Evolutionary conservation across 2,888 invertebrate species (phyloP).

Genomic region (Drosophila suboccidentalis): DNA sequence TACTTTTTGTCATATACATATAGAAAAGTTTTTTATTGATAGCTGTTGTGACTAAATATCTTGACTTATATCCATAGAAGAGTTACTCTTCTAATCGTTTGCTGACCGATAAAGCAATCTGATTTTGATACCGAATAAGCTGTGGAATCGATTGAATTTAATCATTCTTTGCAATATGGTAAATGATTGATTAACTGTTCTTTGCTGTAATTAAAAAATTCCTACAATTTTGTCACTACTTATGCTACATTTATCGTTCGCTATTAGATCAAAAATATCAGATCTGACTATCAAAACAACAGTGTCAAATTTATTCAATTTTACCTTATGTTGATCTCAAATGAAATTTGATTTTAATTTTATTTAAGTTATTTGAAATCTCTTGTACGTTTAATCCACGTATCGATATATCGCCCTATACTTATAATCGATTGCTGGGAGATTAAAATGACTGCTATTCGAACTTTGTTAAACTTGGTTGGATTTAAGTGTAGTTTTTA

Average conservation of each 20-base stretch:
- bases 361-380: neutral
- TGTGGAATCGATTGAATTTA: neutral
- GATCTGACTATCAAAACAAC: neutral
- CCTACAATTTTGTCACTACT: neutral
- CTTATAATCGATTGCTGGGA: neutral
- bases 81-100: neutral
- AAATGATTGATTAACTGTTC: neutral
- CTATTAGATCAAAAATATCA: neutral
- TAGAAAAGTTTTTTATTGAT: slow-evolving; percentile 5
- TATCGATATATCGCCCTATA: neutral
- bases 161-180: neutral
- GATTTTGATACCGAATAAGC: neutral
- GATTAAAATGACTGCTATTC: neutral
- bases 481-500: neutral
- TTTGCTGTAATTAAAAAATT: neutral
- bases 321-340: neutral
- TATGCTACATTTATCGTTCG: neutral
- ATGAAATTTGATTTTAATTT: neutral
- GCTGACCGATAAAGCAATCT: neutral
- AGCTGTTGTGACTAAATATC: neutral
- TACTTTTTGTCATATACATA: slow-evolving; percentile 7
- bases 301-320: neutral
- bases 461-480: neutral
- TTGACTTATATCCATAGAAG: neutral
- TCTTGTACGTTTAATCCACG: neutral